Evolutionary conservation across 23 tunicate genomes (phyloP).

Genomic region (Halocynthia aurantium): DNA sequence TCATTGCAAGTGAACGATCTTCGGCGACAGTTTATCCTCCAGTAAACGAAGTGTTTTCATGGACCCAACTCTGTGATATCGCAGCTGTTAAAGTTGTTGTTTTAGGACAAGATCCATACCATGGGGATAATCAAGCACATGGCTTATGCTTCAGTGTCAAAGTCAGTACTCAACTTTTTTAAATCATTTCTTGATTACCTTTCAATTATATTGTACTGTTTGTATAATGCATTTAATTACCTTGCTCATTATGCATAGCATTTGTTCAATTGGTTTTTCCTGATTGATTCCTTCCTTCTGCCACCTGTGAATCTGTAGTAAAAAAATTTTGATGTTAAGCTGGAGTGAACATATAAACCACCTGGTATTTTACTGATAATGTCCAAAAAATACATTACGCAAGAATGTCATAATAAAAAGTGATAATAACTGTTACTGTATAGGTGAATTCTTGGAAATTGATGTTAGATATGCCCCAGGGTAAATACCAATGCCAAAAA

Average conservation of each 20-base stretch:
- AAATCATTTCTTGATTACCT: background rate
- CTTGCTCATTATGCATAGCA: background rate
- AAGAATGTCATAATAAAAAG: no score
- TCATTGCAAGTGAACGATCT: constrained; percentile 44
- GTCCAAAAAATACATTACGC: no score
- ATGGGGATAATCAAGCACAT: constrained; percentile 97
- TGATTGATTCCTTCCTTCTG: no score
- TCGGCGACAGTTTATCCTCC: constrained; percentile 60
- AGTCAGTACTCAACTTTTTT: constrained; percentile 14
- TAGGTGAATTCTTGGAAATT: no score
- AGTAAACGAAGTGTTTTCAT: constrained; percentile 62
- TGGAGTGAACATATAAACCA: no score
- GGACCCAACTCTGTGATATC: constrained; percentile 57
- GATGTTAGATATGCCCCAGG: no score
- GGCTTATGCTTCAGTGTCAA: constrained; percentile 97
- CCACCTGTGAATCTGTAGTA: no score
- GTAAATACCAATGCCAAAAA: no score
- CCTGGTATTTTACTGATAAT: no score
- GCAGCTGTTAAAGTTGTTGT: constrained; percentile 88
- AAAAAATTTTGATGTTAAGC: no score
- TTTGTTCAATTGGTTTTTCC: no score
- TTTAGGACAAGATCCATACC: constrained; percentile 98
- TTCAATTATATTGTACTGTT: background rate
- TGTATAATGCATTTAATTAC: background rate
- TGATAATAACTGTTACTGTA: no score